phyloP scores from a whole-genome alignment of 1,140 invertebrate species.

The Pachypsylla venusta region DNA sequence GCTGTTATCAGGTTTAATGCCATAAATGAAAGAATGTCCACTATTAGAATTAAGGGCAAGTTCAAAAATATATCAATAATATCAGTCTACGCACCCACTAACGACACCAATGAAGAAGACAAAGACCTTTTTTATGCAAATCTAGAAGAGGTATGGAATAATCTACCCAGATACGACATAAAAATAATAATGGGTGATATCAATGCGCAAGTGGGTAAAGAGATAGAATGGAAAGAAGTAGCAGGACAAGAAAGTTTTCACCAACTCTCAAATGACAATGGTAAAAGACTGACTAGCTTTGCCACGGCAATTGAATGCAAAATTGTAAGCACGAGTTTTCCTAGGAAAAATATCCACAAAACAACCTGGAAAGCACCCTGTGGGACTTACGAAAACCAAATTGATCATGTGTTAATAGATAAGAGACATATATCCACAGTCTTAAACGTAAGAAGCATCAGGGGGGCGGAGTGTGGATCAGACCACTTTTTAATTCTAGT shows the following conservation, averaged over 20 bases:
- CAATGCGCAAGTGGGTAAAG: constrained; percentile 14
- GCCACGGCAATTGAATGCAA: not conserved
- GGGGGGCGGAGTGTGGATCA: constrained; percentile 16
- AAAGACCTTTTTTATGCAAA: constrained; percentile 4
- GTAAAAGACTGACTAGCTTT: constrained; percentile 16
- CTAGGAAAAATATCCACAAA: constrained; percentile 21
- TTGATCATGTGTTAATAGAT: constrained; percentile 18
- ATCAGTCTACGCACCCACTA: not conserved
- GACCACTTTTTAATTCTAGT: constrained; percentile 14
- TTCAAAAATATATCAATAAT: not conserved
- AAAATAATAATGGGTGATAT: constrained; percentile 18
- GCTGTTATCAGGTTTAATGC: constrained; percentile 6
- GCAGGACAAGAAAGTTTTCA: constrained; percentile 12
- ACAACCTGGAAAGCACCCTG: constrained; percentile 20
- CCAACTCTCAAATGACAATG: constrained; percentile 20
- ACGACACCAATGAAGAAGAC: not conserved
- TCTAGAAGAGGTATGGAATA: not conserved
- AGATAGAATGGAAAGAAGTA: not conserved
- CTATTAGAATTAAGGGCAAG: constrained; percentile 1
- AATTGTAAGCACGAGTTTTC: constrained; percentile 17
- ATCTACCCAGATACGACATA: constrained; percentile 9
- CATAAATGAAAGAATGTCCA: constrained; percentile 14
- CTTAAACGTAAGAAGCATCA: constrained; percentile 13
- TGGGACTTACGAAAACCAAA: constrained; percentile 18
- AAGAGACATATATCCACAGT: constrained; percentile 11